Base-by-base conservation (phyloP, 2,113 vertebrate genomes). In the Hemichromis elongatus region DNA sequence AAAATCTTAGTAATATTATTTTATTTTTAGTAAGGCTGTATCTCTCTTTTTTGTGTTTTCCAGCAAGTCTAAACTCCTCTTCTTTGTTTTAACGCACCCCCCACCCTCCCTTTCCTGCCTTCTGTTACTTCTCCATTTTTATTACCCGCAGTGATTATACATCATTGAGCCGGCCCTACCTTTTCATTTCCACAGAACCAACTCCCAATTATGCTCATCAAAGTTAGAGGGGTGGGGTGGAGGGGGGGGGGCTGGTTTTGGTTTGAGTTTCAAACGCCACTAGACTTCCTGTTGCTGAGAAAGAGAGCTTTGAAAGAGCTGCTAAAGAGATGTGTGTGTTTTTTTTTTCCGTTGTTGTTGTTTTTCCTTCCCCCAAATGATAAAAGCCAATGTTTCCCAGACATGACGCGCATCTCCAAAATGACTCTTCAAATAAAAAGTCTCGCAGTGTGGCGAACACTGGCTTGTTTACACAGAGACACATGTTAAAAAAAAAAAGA, bases 101-200 rank as follows among this genome's bases (percentile, higher is more conserved):
- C 14, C 26, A 12, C 78, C 79, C 54, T 1, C 30, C 13, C 52
- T 82, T 86, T 86, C 59, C 79, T 56, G 45, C 50, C 77, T 80
- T 82, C 30, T 78, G 82, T 75, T 85, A 47, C 79, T 56, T 88
- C 83, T 84, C 81, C 55, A 37, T 92, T 92, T 91, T 92, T 90
- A 92, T 86, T 84, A 86, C 45, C 4, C 77, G 19, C 61, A 3
- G 66, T 92, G 91, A 94, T 91, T 93, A 93, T 80, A 91, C 88
- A 82, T 91, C 91, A 93, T 85, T 83, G 86, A 88, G 86, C 77
- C 85, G 50, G 86, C 42, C 70, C 37, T 93, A 87, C 91, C 91
- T 93, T 95, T 92, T 94, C 89, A 94, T 95, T 94, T 93, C 87
- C 82, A 94, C 40, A 66, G 77, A 85, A 84, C 90, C 37, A 90